Evolutionary conservation across 2,797 vertebrate genomes (phyloP).

Genomic region (Tinamus major): DNA sequence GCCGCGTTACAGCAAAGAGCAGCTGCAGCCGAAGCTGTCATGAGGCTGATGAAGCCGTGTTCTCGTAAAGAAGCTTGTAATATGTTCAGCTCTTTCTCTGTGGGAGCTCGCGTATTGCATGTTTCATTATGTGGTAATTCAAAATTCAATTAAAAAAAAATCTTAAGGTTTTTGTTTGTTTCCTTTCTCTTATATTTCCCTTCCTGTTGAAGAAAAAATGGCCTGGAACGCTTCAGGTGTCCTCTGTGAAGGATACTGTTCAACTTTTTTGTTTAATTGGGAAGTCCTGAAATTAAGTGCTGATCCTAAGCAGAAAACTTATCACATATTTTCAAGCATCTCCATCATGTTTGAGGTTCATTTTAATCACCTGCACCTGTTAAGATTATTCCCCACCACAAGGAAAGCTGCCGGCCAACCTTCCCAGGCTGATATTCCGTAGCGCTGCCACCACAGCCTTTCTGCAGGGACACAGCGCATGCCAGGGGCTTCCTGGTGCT

Average conservation of each 20-base stretch:
- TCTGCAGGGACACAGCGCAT: rapidly evolving
- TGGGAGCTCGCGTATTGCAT: background rate
- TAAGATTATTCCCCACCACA: background rate
- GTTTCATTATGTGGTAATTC: background rate
- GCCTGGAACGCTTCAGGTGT: background rate
- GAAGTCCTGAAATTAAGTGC: background rate
- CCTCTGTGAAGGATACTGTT: background rate
- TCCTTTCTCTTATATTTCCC: background rate
- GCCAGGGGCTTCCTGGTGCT: rapidly evolving
- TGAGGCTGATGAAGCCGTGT: background rate
- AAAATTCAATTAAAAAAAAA: background rate
- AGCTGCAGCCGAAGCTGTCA: background rate
- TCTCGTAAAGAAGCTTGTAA: rapidly evolving
- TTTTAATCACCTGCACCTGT: background rate
- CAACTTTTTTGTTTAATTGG: background rate
- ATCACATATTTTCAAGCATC: background rate
- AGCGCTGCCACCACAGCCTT: background rate
- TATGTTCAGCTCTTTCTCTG: background rate
- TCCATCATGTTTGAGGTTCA: background rate
- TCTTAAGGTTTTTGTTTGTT: background rate
- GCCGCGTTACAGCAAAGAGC: background rate
- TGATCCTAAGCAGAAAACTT: background rate
- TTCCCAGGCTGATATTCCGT: rapidly evolving
- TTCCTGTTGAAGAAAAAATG: background rate
- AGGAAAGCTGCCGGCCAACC: background rate